A percentile compares a stretch with the other conserved stretches of the same genome.
phyloP scores from a whole-genome alignment of 2,888 invertebrate species.

The Mycalesis mineus region DNA sequence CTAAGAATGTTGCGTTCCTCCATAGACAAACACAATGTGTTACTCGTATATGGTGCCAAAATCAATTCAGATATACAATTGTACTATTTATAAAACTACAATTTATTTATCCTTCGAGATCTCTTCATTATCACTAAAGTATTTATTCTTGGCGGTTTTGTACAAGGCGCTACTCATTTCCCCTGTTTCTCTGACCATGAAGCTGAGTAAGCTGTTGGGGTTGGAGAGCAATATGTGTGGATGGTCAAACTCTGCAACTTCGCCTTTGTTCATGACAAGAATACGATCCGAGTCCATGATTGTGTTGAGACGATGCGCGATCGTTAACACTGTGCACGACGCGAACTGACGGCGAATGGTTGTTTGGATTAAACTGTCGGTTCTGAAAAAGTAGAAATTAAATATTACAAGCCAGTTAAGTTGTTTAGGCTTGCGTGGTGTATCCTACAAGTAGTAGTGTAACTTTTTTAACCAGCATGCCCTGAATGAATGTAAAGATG shows the following conservation, averaged over 20 bases:
- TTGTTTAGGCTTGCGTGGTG: no score
- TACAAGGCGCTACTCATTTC: constrained; percentile 56
- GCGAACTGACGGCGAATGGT: constrained; percentile 88
- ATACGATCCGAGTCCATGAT: constrained; percentile 94
- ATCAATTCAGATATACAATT: no score
- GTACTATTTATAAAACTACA: neutral
- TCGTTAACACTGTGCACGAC: constrained; percentile 90
- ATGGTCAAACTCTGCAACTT: constrained; percentile 83
- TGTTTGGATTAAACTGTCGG: constrained; percentile 87
- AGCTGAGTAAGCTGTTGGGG: constrained; percentile 77
- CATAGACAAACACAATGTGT: no score
- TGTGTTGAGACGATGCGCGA: constrained; percentile 93
- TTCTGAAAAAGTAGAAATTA: constrained; percentile 41
- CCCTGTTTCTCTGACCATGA: constrained; percentile 84
- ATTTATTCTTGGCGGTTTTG: constrained; percentile 59
- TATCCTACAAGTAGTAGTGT: no score
- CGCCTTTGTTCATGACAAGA: constrained; percentile 90
- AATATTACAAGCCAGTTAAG: no score
- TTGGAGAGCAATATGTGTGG: constrained; percentile 80
- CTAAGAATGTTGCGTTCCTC: no score
- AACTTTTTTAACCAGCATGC: no score
- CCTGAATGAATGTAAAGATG: no score
- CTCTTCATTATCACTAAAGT: constrained; percentile 23
- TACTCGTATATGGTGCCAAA: no score
- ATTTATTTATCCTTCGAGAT: constrained; percentile 9